Evolutionary conservation across 2,888 invertebrate species (phyloP).

Genomic region (Tachystola acroxantha): DNA sequence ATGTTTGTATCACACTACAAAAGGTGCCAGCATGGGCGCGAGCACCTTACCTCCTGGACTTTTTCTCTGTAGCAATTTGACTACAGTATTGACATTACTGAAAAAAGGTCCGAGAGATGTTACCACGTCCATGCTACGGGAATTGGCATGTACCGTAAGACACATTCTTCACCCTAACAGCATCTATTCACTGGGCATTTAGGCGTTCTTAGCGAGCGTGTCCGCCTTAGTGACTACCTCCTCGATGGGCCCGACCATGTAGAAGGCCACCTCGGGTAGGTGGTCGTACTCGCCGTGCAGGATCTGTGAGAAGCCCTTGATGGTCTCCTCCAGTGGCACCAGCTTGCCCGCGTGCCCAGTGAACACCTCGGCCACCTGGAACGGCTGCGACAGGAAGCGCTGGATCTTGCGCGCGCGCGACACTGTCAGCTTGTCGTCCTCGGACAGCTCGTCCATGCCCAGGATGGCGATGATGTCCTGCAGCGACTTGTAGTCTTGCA

Average conservation of each 20-base stretch:
- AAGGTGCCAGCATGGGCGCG: not conserved
- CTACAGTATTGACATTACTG: not conserved
- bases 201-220: conserved; percentile 77
- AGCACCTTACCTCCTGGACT: not conserved
- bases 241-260: conserved; percentile 96
- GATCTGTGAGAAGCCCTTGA: conserved; percentile 92
- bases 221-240: conserved; percentile 93
- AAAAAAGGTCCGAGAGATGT: not conserved
- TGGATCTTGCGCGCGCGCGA: conserved; percentile 97
- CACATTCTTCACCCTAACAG: not conserved
- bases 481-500: conserved; percentile 88
- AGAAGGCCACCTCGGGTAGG: conserved; percentile 95
- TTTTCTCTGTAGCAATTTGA: conserved; percentile 2
- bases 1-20: conserved; percentile 8
- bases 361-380: conserved; percentile 95
- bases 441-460: conserved; percentile 91
- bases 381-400: conserved; percentile 95
- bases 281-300: conserved; percentile 92
- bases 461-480: conserved; percentile 95
- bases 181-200: not conserved
- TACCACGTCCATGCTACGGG: not conserved
- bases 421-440: conserved; percentile 96
- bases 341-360: conserved; percentile 95
- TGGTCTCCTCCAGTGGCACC: conserved; percentile 91
- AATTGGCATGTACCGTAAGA: not conserved